Conservation (phyloP, 2,113 vertebrate genomes). For the Hydrolagus affinis region DNA sequence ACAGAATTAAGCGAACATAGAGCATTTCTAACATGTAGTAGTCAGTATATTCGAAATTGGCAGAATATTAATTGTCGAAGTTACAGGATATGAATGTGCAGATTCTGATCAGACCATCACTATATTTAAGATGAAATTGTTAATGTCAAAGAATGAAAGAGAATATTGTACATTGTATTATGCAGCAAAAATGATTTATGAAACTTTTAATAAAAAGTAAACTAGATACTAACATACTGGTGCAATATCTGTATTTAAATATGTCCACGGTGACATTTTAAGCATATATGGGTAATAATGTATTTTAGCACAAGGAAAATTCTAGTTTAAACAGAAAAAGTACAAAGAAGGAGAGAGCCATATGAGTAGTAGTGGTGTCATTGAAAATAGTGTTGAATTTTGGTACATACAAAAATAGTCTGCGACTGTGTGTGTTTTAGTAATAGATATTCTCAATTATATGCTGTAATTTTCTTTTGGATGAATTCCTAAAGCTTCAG, state of each 20-base stretch:
- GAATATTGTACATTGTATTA: neutral
- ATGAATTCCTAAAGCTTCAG: conserved; percentile 40
- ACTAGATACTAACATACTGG: neutral
- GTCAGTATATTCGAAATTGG: neutral
- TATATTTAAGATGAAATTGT: neutral
- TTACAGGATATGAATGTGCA: conserved; percentile 2
- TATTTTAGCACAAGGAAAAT: neutral
- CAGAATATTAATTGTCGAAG: neutral
- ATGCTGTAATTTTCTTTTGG: neutral
- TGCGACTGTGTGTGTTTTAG: neutral
- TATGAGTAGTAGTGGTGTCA: neutral
- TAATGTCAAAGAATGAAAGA: neutral
- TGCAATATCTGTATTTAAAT: neutral
- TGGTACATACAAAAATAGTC: neutral
- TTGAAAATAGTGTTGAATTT: conserved; percentile 12
- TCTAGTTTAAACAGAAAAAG: conserved; percentile 17
- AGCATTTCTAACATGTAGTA: neutral
- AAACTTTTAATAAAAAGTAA: neutral
- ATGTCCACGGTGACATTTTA: neutral
- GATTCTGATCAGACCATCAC: neutral
- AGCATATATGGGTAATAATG: neutral
- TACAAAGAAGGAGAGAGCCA: neutral
- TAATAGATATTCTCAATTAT: neutral
- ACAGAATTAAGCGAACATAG: neutral
- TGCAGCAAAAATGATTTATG: conserved; percentile 10